These are phyloP conservation scores for Dolomedes plantarius DNA, from an alignment of 2,888 invertebrate genomes.

Conservation along the genomic window DNA sequence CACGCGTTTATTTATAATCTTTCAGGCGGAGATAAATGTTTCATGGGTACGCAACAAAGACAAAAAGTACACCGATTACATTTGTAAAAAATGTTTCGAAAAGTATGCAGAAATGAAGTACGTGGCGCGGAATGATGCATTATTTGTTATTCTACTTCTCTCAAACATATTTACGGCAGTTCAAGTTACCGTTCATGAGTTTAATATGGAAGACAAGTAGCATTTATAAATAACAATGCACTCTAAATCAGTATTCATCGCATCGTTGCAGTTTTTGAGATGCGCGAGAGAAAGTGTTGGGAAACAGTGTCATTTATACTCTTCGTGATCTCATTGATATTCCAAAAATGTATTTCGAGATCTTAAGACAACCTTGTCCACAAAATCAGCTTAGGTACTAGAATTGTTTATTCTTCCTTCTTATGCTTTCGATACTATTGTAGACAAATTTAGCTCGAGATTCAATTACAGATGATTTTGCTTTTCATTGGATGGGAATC, in stretches of 20 bases:
- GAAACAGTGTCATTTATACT: background rate
- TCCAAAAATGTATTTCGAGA: background rate
- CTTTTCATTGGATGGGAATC: background rate
- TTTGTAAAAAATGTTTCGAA: too few relatives aligned
- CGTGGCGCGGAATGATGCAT: too few relatives aligned
- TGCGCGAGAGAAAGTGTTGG: background rate
- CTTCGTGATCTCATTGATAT: background rate
- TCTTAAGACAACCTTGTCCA: background rate
- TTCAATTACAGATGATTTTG: background rate
- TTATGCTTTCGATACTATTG: background rate
- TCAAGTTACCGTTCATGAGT: background rate
- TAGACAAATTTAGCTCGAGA: background rate
- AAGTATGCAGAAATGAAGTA: too few relatives aligned
- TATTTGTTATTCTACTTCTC: too few relatives aligned
- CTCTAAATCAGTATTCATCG: background rate
- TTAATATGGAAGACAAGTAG: background rate
- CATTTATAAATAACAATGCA: conserved; percentile 5
- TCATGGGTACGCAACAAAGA: too few relatives aligned
- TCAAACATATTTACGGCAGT: too few relatives aligned
- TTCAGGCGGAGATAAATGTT: too few relatives aligned
- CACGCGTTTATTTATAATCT: too few relatives aligned
- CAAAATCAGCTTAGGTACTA: background rate
- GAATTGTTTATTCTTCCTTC: background rate
- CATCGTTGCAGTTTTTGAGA: background rate
- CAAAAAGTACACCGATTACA: too few relatives aligned